Base-by-base conservation (phyloP, 2,113 vertebrate species). In the Scalopus aquaticus region DNA sequence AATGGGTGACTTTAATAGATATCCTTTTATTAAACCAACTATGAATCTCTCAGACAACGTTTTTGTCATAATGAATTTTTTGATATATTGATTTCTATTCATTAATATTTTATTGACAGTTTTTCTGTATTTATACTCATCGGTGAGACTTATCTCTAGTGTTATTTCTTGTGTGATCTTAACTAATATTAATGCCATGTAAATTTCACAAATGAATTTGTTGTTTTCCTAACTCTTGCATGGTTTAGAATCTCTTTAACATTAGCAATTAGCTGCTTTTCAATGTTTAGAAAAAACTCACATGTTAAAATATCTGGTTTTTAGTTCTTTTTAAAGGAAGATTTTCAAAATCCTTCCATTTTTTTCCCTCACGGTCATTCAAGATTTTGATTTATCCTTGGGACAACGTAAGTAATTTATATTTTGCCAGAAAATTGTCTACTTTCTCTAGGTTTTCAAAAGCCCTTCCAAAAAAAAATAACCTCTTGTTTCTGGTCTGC, bases 351-450 rank as follows among this genome's bases (percentile, higher is more conserved):
- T 2, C 4, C 26, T 86, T 84, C 37, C 60, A 35, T 7, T 73
- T 17, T 90, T 56, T 51, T 30, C 46, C 46, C 46, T 49, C 9
- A 26, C 42, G 22, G 74, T 39, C 35, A 88, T 78, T 88, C 30
- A 93, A 83, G 16, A 84, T 69, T 90, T 88, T 87, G 22, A 83
- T 62, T 51, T 54, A 54, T 73, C 90, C n/a, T 76, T 78, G 46
- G 32, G 65, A 69, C 76, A 73, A 83, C 54, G 83, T 92, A 84
- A 58, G 24, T 46, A 79, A 90, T 32, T 70, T 90, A 2, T 83
- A 77, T 62, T 87, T 92, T 94, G 42, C 20, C 7, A 54, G 51
- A 54, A 54, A 54, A 19, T 54, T 54, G 51, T 54, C 51, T 54
- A 19, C 17, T 17, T 19, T 93, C 60, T 58, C 37, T 30, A 86